These are phyloP conservation scores for Littorina saxatilis DNA, from an alignment of 1,140 invertebrate genomes.

Conservation along the genomic window DNA sequence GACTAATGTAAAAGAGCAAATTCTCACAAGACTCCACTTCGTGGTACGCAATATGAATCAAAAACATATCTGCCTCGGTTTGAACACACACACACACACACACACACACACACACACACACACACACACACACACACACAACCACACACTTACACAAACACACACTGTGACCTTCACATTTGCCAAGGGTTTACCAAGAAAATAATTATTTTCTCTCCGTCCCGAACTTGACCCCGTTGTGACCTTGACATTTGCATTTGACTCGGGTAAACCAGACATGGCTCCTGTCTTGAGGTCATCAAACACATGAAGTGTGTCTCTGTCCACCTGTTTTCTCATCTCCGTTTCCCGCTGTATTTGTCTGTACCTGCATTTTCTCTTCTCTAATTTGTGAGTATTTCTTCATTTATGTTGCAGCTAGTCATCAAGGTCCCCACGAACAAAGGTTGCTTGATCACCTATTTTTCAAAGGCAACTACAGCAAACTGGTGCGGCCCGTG, in stretches of 20 bases:
- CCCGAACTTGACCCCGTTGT: background rate
- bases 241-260: too few relatives aligned
- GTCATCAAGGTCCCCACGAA: constrained; percentile 91
- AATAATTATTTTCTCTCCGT: too few relatives aligned
- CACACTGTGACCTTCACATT: background rate
- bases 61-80: too few relatives aligned
- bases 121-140: background rate
- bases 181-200: too few relatives aligned
- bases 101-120: background rate
- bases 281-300: too few relatives aligned
- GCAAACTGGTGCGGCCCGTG: constrained; percentile 94
- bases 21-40: too few relatives aligned
- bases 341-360: background rate
- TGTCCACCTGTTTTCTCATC: too few relatives aligned
- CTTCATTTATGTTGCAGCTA: constrained; percentile 85
- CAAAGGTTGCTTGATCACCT: constrained; percentile 94
- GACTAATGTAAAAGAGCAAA: too few relatives aligned
- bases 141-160: background rate
- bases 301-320: too few relatives aligned
- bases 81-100: too few relatives aligned
- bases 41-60: too few relatives aligned
- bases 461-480: constrained; percentile 84
- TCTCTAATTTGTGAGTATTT: background rate
- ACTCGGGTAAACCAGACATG: too few relatives aligned
- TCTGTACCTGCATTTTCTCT: background rate